Evolutionary conservation across 37 sponge, comb jelly and placozoan species (phyloP).

Genomic region (Bolinopsis microptera): DNA sequence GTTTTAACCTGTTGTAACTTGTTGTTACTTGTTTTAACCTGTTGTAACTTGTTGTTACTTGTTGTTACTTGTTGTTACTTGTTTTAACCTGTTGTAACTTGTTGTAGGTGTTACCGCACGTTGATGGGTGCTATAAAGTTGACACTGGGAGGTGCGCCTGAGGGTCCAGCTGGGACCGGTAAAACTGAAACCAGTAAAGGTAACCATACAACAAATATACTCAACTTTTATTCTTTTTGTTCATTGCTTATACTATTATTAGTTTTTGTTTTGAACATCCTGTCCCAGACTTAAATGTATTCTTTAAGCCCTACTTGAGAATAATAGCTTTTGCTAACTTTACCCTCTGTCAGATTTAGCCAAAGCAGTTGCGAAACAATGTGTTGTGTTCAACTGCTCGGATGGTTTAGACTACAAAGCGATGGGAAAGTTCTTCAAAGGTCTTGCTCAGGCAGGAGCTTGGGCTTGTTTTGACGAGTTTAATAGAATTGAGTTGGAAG

Average conservation of each 20-base stretch:
- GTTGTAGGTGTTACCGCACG: conserved; percentile 67
- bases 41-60: no score
- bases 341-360: conserved; percentile 71
- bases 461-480: conserved; percentile 77
- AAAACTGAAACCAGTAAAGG: conserved; percentile 71
- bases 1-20: no score
- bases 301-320: no score
- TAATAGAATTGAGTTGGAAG: conserved; percentile 72
- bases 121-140: conserved; percentile 70
- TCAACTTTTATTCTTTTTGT: no score
- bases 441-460: conserved; percentile 70
- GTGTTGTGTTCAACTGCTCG: conserved; percentile 74
- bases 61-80: no score
- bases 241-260: no score
- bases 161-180: conserved; percentile 71
- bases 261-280: no score
- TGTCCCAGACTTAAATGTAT: no score
- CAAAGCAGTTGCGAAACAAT: conserved; percentile 71
- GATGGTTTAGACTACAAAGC: conserved; percentile 71
- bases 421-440: conserved; percentile 74
- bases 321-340: no score
- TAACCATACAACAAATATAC: no score
- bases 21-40: no score
- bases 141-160: conserved; percentile 68
- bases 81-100: no score